Base-by-base conservation (phyloP, 2,888 invertebrate genomes). In the Rotaria sp. region DNA sequence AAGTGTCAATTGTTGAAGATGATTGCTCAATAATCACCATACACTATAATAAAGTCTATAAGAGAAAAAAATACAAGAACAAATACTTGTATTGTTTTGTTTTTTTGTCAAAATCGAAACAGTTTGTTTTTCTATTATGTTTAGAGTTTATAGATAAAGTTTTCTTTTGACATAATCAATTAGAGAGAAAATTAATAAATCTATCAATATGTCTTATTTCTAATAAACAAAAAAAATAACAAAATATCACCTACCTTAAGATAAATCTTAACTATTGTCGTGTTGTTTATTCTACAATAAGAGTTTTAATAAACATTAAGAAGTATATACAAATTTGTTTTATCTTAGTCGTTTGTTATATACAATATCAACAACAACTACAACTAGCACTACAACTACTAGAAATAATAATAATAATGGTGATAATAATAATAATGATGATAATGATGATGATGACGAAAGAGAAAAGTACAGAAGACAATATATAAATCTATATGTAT, bases 331-430 rank as follows among this genome's bases (percentile, higher is more conserved):
- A 67, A 67, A 67, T 67, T 67, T 67, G 67, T 67, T 67, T 21
- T 67, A 67, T 67, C 67, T 35, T 4, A 67, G 35, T 67, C 67
- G 67, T 67, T 67, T 67, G 67, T 38, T 67, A 38, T 67, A 67
- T 67, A 67, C 67, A 67, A 67, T 67, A 67, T 67, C 67, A 67
- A 35, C 67, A 67, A 67, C 67, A 67, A 67, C 35, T 5, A 67
- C 67, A 4, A 67, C 35, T 67, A 67, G 18, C 7, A 67, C 18
- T 67, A 67, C 7, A 18, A 67, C 18, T 67, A 67, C 7, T 67
- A 67, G 8, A 18, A 67, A 35, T 15, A 67, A 67, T 18, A 67
- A 67, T 18, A 67, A 67, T 67, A 38, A 38, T 35, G 15, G 38
- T 35, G 21, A 67, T 67, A 15, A 67, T 35, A 35, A 67, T 67